phyloP scores from a whole-genome alignment of 2,113 vertebrate species.

The Nymphicus hollandicus region DNA sequence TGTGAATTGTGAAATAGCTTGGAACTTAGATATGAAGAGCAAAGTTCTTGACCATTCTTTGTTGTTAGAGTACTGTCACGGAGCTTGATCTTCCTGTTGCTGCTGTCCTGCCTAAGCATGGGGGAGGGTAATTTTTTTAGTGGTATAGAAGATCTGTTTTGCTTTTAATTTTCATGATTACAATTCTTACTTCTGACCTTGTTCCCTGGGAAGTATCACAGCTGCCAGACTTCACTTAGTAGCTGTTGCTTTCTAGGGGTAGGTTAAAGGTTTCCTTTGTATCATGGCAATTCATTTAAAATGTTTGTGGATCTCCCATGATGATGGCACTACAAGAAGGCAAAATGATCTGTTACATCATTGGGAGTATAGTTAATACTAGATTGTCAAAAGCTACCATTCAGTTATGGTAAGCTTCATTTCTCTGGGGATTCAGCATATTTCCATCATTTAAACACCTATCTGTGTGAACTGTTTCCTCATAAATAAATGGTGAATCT shows the following conservation, averaged over 20 bases:
- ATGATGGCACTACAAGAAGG: neutral
- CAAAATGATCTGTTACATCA: neutral
- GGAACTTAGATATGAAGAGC: neutral
- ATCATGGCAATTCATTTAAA: neutral
- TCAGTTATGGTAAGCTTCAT: neutral
- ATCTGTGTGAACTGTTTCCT: neutral
- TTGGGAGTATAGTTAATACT: neutral
- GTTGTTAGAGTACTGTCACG: neutral
- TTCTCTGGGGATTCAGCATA: neutral
- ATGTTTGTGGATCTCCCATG: neutral
- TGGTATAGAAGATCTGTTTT: neutral
- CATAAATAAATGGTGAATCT: neutral
- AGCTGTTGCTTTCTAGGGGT: neutral
- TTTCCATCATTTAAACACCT: neutral
- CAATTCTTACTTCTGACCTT: neutral
- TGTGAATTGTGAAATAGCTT: neutral
- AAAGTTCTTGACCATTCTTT: neutral
- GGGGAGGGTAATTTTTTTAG: fast-evolving
- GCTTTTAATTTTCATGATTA: neutral
- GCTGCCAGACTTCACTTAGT: neutral
- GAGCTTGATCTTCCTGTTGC: neutral
- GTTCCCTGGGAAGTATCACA: neutral
- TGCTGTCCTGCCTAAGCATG: neutral
- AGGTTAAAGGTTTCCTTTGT: neutral
- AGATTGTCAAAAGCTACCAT: neutral